phyloP scores from a whole-genome alignment of 35 echinoderm and acorn worm species.

The Eucidaris tribuloides region DNA sequence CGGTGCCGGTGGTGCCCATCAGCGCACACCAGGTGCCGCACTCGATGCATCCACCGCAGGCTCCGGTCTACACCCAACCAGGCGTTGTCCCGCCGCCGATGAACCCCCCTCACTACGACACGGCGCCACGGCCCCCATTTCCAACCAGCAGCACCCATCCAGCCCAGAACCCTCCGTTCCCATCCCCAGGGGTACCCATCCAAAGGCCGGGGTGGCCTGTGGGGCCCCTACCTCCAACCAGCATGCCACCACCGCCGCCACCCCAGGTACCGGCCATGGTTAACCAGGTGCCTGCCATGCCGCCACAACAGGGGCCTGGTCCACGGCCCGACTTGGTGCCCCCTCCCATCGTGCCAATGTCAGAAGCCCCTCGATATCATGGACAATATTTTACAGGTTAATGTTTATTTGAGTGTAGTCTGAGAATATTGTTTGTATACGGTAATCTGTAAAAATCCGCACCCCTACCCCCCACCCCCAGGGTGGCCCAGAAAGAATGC shows the following conservation, averaged over 20 bases:
- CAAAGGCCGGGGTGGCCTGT: slow-evolving; percentile 13
- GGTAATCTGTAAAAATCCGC: too few relatives aligned
- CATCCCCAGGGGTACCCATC: slow-evolving; percentile 26
- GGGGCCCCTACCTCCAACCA: background rate
- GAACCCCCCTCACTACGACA: slow-evolving; percentile 22
- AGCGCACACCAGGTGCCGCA: slow-evolving; percentile 15
- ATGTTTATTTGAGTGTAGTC: too few relatives aligned
- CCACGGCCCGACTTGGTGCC: slow-evolving; percentile 23
- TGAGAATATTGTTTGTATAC: too few relatives aligned
- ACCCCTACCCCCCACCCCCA: too few relatives aligned
- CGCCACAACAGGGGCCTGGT: slow-evolving; percentile 15
- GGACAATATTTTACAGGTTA: slow-evolving; percentile 12
- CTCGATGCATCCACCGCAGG: slow-evolving; percentile 10
- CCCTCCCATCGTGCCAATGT: slow-evolving; percentile 31
- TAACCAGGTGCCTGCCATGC: slow-evolving; percentile 15
- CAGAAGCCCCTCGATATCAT: slow-evolving; percentile 20
- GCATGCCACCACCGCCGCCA: background rate
- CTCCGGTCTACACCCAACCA: background rate
- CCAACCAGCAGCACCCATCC: background rate
- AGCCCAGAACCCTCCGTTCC: slow-evolving; percentile 35
- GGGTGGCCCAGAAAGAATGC: too few relatives aligned
- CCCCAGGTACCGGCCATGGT: slow-evolving; percentile 27
- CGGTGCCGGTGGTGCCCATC: slow-evolving; percentile 1
- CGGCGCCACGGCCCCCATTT: slow-evolving; percentile 18
- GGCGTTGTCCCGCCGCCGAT: background rate